A percentile compares a stretch with the other conserved stretches of the same genome.
These are phyloP conservation scores for Catharus bicknelli DNA, from an alignment of 2,113 vertebrate species.

Conservation along the genomic window DNA sequence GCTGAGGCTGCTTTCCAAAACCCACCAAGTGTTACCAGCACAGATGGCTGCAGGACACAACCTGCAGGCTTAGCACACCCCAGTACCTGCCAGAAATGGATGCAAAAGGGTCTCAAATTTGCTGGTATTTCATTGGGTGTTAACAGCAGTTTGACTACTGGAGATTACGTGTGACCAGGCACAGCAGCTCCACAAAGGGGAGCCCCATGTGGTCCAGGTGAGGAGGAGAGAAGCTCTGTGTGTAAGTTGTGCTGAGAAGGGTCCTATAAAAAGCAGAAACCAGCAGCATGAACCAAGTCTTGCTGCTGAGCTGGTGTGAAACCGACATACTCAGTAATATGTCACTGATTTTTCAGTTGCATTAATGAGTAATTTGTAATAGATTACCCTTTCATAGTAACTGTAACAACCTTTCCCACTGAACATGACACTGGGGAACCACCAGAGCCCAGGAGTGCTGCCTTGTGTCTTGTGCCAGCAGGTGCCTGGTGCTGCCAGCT, in stretches of 20 bases:
- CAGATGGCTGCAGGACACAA: not conserved
- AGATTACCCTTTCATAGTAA: slow-evolving; percentile 16
- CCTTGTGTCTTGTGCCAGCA: not conserved
- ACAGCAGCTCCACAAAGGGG: not conserved
- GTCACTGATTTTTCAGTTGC: slow-evolving; percentile 29
- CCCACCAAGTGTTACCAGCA: not conserved
- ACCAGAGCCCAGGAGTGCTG: not conserved
- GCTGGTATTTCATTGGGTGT: not conserved
- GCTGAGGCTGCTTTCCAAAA: not conserved
- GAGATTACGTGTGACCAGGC: accelerated
- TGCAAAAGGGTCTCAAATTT: not conserved
- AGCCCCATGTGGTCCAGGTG: accelerated
- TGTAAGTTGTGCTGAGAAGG: not conserved
- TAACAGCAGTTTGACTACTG: not conserved
- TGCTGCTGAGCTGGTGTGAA: accelerated
- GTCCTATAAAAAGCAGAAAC: not conserved
- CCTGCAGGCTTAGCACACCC: not conserved
- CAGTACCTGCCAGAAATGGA: not conserved
- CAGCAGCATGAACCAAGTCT: not conserved
- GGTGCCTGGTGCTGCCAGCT: not conserved
- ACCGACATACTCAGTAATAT: not conserved
- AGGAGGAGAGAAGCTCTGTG: not conserved
- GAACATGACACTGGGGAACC: not conserved
- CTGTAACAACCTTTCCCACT: not conserved
- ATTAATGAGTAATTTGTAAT: slow-evolving; percentile 48